A percentile compares a stretch with the other conserved stretches of the same genome.
Evolutionary conservation across 1,140 invertebrate genomes (phyloP).

Genomic region (Drosophila bocqueti): DNA sequence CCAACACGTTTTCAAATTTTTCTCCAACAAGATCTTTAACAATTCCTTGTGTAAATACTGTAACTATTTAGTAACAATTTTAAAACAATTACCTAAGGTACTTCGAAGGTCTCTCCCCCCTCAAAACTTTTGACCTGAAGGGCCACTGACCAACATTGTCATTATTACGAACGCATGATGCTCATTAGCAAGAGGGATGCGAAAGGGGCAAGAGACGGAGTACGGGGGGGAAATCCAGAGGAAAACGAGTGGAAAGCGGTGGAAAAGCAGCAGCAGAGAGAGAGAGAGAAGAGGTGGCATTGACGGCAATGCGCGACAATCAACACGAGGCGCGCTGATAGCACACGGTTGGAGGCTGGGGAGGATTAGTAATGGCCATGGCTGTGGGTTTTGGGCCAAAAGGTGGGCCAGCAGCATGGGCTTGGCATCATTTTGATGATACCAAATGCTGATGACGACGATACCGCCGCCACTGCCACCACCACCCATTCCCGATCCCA

Average conservation of each 20-base stretch:
- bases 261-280: background rate
- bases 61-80: too few relatives aligned
- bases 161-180: constrained; percentile 63
- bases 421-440: constrained; percentile 67
- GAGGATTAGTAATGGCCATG: constrained; percentile 73
- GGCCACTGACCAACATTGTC: constrained; percentile 36
- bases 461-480: constrained; percentile 8
- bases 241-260: constrained; percentile 5
- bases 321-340: constrained; percentile 74
- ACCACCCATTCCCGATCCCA: background rate
- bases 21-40: background rate
- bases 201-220: constrained; percentile 3
- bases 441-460: constrained; percentile 58
- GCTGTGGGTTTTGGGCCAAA: constrained; percentile 50
- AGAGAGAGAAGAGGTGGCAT: constrained; percentile 33
- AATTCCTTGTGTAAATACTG: fast-evolving
- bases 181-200: constrained; percentile 41
- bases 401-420: constrained; percentile 58
- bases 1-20: too few relatives aligned
- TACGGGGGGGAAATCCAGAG: background rate
- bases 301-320: constrained; percentile 80
- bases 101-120: background rate
- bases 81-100: background rate
- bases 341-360: constrained; percentile 54
- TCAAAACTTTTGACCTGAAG: too few relatives aligned